Conservation (phyloP, 1,140 invertebrate genomes). For the Platyscapa corneri region DNA sequence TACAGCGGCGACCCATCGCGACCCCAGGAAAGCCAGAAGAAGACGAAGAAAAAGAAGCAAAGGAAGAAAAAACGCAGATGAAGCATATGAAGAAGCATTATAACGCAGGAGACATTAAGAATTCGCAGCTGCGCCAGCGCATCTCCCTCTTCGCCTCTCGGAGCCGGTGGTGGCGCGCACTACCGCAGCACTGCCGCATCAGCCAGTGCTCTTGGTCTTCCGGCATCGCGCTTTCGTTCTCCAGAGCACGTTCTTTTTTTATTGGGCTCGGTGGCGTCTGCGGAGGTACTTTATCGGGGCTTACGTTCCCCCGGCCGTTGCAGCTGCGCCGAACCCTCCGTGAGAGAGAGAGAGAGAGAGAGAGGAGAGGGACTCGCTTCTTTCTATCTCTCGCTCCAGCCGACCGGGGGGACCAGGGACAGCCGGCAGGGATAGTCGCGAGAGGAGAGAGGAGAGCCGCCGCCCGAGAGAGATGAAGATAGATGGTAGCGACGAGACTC, state of each 20-base stretch:
- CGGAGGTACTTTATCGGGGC: background rate
- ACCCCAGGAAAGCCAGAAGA: no score
- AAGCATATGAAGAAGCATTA: background rate
- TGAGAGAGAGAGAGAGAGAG: conserved; percentile 6
- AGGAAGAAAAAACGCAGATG: background rate
- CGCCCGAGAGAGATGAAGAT: conserved; percentile 34
- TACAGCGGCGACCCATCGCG: no score
- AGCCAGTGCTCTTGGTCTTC: background rate
- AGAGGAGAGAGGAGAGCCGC: conserved; percentile 16
- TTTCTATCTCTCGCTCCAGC: no score
- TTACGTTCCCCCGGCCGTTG: conserved; percentile 3
- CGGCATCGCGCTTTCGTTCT: background rate
- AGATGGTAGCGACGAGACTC: conserved; percentile 25
- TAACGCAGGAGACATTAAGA: background rate
- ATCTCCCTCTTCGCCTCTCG: no score
- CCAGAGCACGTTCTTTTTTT: background rate
- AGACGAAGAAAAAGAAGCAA: no score
- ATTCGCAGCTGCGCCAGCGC: conserved; percentile 19
- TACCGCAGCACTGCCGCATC: background rate
- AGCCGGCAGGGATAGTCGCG: background rate
- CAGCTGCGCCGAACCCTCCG: conserved; percentile 8
- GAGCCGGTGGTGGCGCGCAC: no score
- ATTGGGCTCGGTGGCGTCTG: background rate
- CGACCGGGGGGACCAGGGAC: background rate
- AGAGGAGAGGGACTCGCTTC: background rate